Percentiles rank a stretch among this genome's conserved stretches.
phyloP scores from a whole-genome alignment of 2,888 invertebrate species.

The Drosophila neonasuta region DNA sequence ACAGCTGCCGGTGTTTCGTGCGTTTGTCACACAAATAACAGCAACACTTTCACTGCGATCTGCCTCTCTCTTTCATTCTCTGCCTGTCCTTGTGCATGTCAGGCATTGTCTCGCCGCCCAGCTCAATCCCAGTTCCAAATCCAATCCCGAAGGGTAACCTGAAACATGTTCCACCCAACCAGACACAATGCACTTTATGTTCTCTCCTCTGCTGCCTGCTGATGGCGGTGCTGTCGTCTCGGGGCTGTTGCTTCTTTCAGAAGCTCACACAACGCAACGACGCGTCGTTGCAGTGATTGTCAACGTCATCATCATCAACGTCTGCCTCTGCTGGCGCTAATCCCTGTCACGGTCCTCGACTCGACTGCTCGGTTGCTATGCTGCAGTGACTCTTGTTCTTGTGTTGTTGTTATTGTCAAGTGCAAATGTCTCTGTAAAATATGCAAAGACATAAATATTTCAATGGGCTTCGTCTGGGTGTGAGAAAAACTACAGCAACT shows the following conservation, averaged over 20 bases:
- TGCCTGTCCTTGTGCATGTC: constrained; percentile 46
- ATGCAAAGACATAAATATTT: constrained; percentile 76
- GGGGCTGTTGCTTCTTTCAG: constrained; percentile 34
- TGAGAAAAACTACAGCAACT: constrained; percentile 48
- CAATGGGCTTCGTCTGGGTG: constrained; percentile 42
- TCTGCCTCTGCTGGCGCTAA: constrained; percentile 57
- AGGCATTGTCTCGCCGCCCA: constrained; percentile 44
- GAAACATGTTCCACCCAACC: constrained; percentile 46
- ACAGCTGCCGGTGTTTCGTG: constrained; percentile 25
- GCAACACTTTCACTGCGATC: constrained; percentile 54
- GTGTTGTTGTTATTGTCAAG: constrained; percentile 69
- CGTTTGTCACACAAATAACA: constrained; percentile 63
- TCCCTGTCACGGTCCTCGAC: constrained; percentile 53
- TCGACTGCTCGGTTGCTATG: constrained; percentile 3
- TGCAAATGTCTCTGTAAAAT: constrained; percentile 72
- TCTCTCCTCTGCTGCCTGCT: constrained; percentile 42
- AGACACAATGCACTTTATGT: constrained; percentile 74
- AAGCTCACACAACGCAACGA: constrained; percentile 11
- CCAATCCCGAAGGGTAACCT: constrained; percentile 46
- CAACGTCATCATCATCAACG: constrained; percentile 55
- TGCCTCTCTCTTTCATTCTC: constrained; percentile 1
- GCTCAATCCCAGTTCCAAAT: constrained; percentile 36
- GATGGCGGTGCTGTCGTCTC: constrained; percentile 58
- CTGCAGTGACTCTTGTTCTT: constrained; percentile 39
- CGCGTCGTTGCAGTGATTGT: constrained; percentile 59